Conservation (phyloP, 2,797 vertebrate genomes). For the Hyperoplus immaculatus region DNA sequence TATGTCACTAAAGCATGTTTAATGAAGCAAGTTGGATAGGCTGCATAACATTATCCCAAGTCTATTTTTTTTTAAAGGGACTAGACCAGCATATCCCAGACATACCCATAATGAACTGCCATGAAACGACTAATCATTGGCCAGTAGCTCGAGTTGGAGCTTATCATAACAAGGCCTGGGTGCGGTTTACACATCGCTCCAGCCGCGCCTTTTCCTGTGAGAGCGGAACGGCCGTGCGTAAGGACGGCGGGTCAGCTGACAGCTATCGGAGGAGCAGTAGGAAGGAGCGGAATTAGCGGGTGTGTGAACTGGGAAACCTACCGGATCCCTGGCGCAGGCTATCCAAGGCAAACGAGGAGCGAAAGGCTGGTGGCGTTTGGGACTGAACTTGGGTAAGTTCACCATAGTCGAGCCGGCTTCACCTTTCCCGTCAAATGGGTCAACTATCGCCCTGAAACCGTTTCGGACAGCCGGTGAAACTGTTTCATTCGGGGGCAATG, state of each 20-base stretch:
- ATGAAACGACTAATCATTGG: constrained; percentile 10
- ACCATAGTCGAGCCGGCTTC: rapidly evolving
- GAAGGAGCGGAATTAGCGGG: constrained; percentile 70
- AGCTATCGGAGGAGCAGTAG: constrained; percentile 51
- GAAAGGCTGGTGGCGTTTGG: constrained; percentile 57
- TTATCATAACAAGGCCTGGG: constrained; percentile 76
- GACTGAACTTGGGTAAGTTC: constrained; percentile 70
- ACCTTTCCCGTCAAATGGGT: background rate
- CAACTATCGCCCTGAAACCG: background rate
- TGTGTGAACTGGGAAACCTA: constrained; percentile 55
- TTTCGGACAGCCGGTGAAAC: constrained; percentile 16
- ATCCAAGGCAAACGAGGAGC: constrained; percentile 35
- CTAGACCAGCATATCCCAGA: background rate
- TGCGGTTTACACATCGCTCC: constrained; percentile 68
- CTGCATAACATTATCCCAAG: background rate
- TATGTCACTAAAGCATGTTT: background rate
- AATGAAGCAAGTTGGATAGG: background rate
- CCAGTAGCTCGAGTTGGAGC: background rate
- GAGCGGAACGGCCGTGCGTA: constrained; percentile 64
- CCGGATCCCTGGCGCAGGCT: constrained; percentile 43
- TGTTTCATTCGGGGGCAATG: constrained; percentile 26
- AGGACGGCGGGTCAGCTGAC: constrained; percentile 84
- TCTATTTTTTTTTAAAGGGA: background rate
- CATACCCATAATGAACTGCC: background rate
- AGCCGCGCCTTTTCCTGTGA: constrained; percentile 84